Evolutionary conservation across 1,140 invertebrate species (phyloP).

Genomic region (Zaprionus inermis): DNA sequence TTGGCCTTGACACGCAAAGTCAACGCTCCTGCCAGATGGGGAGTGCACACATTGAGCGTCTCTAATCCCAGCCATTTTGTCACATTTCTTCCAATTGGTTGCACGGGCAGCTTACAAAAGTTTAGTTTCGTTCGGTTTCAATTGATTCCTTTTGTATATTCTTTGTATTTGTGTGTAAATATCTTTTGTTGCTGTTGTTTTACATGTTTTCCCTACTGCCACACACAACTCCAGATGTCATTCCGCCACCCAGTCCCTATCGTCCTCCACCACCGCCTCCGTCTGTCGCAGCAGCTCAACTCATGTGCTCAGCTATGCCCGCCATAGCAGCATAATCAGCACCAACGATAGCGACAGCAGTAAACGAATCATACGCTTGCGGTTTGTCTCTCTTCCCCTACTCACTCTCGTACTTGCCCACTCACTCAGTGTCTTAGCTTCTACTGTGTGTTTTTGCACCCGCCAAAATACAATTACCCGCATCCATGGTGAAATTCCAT

Average conservation of each 20-base stretch:
- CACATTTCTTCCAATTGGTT: constrained; percentile 9
- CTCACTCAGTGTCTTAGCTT: constrained; percentile 8
- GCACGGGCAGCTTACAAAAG: background rate
- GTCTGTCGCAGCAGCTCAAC: constrained; percentile 60
- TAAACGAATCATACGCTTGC: constrained; percentile 68
- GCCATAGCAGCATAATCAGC: constrained; percentile 70
- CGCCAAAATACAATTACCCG: constrained; percentile 72
- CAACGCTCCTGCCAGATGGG: constrained; percentile 3
- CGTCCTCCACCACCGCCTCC: constrained; percentile 38
- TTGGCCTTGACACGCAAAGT: constrained; percentile 62
- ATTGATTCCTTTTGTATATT: background rate
- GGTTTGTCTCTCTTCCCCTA: constrained; percentile 60
- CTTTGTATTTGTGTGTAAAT: constrained; percentile 12
- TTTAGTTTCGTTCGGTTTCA: background rate
- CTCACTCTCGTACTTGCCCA: constrained; percentile 3
- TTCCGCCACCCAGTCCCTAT: constrained; percentile 50
- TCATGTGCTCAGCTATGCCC: constrained; percentile 72
- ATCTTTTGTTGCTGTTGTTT: constrained; percentile 27
- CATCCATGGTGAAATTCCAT: constrained; percentile 30
- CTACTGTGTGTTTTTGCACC: constrained; percentile 51
- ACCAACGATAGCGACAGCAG: constrained; percentile 61
- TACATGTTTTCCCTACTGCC: constrained; percentile 19
- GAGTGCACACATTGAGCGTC: background rate
- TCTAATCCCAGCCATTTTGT: constrained; percentile 35
- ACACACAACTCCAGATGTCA: constrained; percentile 56